phyloP scores from a whole-genome alignment of 2,797 vertebrate species.

The Podargus strigoides region DNA sequence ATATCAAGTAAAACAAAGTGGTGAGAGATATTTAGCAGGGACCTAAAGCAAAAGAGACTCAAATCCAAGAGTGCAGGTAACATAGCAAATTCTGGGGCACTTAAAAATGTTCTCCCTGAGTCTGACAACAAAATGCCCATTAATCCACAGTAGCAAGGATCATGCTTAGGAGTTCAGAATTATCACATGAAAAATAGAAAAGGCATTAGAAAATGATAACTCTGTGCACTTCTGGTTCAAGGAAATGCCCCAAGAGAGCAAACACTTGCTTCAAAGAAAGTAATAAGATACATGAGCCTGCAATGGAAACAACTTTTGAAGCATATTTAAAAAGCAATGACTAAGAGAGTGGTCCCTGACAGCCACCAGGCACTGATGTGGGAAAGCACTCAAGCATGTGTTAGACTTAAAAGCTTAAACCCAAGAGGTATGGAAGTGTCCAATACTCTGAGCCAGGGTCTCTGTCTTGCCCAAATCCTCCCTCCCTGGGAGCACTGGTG shows the following conservation, averaged over 20 bases:
- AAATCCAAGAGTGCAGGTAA: not conserved
- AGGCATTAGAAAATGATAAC: not conserved
- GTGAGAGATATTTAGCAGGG: conserved; percentile 5
- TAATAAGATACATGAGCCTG: not conserved
- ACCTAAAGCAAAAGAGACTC: not conserved
- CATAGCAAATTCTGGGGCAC: not conserved
- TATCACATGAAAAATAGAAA: not conserved
- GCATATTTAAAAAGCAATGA: not conserved
- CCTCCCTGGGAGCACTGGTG: not conserved
- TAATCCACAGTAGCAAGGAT: not conserved
- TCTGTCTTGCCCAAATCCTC: not conserved
- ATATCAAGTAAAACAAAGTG: not conserved
- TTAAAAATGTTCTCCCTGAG: not conserved
- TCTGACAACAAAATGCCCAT: not conserved
- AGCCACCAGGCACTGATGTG: rapidly evolving
- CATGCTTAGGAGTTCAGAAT: not conserved
- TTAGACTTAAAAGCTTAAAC: not conserved
- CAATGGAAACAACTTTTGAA: not conserved
- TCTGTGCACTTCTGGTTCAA: not conserved
- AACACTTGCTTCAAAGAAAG: not conserved
- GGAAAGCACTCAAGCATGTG: not conserved
- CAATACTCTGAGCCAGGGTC: not conserved
- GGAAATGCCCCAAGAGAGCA: not conserved
- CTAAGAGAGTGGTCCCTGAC: not conserved
- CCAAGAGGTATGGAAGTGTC: not conserved